These are phyloP conservation scores for Pterostichus niger DNA, from an alignment of 2,888 invertebrate species.

Conservation along the genomic window DNA sequence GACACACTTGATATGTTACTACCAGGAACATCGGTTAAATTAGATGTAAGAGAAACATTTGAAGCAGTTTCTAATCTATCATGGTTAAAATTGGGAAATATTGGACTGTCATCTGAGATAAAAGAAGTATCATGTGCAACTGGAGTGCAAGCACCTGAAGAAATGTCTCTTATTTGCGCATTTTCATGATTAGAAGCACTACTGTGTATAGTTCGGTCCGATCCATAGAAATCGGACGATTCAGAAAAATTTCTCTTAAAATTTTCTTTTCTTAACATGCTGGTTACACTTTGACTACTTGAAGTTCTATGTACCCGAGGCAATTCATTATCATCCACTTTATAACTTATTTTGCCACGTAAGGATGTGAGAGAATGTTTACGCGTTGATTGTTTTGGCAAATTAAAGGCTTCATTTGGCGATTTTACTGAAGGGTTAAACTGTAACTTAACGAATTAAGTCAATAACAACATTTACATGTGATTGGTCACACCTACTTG, in stretches of 20 bases:
- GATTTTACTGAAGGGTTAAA: constrained; percentile 27
- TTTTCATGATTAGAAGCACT: constrained; percentile 22
- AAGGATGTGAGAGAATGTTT: constrained; percentile 56
- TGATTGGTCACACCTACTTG: constrained; percentile 54
- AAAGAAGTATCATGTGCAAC: constrained; percentile 2
- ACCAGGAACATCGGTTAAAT: constrained; percentile 59
- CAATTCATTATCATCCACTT: constrained; percentile 63
- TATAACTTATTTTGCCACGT: constrained; percentile 60
- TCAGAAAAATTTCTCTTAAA: constrained; percentile 49
- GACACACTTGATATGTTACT: constrained; percentile 66
- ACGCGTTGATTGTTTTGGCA: constrained; percentile 48
- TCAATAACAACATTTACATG: constrained; percentile 50
- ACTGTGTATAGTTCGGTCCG: constrained; percentile 34
- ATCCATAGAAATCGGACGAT: constrained; percentile 56
- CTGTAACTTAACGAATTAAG: constrained; percentile 48
- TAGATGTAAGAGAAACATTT: constrained; percentile 63
- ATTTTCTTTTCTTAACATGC: constrained; percentile 46
- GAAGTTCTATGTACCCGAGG: constrained; percentile 60
- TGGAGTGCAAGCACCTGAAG: constrained; percentile 54
- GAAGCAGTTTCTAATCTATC: constrained; percentile 65
- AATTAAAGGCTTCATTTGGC: constrained; percentile 59
- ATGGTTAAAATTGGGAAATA: constrained; percentile 43
- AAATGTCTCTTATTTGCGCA: constrained; percentile 23
- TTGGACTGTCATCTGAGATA: constrained; percentile 23
- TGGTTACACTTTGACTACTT: constrained; percentile 49